Conservation (phyloP, 2,797 vertebrate species). For the Cuniculus paca region DNA sequence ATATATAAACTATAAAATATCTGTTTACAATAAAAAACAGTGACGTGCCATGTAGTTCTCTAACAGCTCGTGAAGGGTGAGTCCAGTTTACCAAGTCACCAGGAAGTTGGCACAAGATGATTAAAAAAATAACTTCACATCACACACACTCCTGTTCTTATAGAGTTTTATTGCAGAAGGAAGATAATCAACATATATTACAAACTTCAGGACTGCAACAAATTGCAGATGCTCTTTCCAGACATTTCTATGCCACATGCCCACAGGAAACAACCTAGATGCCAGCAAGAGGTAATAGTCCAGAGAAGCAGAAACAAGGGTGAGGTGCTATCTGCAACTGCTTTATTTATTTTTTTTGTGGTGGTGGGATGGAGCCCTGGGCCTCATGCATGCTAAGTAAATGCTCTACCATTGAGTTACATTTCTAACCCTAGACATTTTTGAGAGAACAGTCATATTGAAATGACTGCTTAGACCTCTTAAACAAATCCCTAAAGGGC, state of each 20-base stretch:
- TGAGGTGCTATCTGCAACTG: slow-evolving; percentile 25
- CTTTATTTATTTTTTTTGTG: not conserved
- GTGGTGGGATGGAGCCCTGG: not conserved
- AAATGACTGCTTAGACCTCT: not conserved
- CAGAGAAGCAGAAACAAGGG: slow-evolving; percentile 37
- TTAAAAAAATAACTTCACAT: not conserved
- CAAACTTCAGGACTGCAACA: slow-evolving; percentile 46
- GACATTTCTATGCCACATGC: not conserved
- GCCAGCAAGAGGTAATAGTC: not conserved
- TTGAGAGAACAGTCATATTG: slow-evolving; percentile 26
- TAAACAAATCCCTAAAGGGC: not conserved
- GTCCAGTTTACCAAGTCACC: fast-evolving
- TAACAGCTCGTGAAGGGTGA: not conserved
- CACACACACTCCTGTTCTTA: not conserved
- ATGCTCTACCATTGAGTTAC: not conserved
- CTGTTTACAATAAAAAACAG: not conserved
- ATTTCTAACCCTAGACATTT: not conserved
- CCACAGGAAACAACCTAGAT: slow-evolving; percentile 29
- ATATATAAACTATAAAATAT: not conserved
- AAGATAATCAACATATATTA: slow-evolving; percentile 62
- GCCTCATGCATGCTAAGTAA: not conserved
- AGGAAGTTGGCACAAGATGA: not conserved
- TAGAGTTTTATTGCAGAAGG: slow-evolving; percentile 85
- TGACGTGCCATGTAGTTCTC: fast-evolving
- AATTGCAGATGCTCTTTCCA: slow-evolving; percentile 19